Base-by-base conservation (phyloP, 2,113 vertebrate species). In the Pardalotus punctatus region DNA sequence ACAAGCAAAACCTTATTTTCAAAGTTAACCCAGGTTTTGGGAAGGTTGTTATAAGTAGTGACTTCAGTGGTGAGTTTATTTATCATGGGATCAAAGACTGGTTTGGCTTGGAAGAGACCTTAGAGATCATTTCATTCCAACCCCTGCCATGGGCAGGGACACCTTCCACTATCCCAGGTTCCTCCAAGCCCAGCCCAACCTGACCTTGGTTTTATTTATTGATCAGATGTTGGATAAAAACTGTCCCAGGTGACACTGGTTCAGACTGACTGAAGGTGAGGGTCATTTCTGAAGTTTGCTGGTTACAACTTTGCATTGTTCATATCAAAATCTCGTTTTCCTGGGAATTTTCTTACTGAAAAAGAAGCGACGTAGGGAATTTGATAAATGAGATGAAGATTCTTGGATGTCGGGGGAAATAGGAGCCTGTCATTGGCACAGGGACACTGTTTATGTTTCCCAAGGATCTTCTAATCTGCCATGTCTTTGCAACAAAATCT, bases 311-410 rank as follows among this genome's bases (percentile, higher is more conserved):
- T 36, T 19, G 11, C 42, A 1, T 35, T 28, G 25, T 35, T 72
- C 22, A 2, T 19, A 18, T 6, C 10, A 57, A 93, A 60, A 3
- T 11, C 31, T 21, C 3, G 1, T 65, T 74, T 81, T 48, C 47
- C 14, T n/a, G 9, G 35, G 56, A 33, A 10, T n/a, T 77, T 91
- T 35, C 29, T 15, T 45, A 3, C 2, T 57, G 72, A 74, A 71
- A 70, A 31, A 29, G 11, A 51, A 84, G 40, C 0, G 0, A 21
- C 12, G 1, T 0, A 6, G 16, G 25, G 31, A 35, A 16, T 51
- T 79, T 21, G 57, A 51, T 73, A 56, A 36, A 12, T 4, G 3
- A 42, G 27, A 8, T 25, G 24, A 23, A 67, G 42, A 33, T 48
- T 23, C 15, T 79, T 48, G 24, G 6, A 29, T 28, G 28, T 80